Conservation (phyloP, 2,113 vertebrate genomes). For the Elachura formosa region DNA sequence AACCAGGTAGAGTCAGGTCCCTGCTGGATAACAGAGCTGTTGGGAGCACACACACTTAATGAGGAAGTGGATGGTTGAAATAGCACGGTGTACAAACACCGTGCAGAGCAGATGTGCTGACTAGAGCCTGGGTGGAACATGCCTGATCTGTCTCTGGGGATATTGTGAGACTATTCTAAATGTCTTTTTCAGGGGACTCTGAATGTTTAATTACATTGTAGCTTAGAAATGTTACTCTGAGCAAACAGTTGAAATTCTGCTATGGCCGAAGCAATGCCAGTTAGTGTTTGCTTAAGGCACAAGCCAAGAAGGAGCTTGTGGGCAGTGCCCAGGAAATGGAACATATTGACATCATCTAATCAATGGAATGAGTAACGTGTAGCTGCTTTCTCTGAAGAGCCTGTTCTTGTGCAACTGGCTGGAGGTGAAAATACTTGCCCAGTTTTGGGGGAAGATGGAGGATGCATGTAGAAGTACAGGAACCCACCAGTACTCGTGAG, state of each 20-base stretch:
- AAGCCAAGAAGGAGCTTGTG: neutral
- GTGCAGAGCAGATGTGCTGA: neutral
- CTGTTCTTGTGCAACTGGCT: neutral
- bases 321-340: neutral
- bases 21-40: neutral
- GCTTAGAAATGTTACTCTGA: neutral
- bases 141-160: accelerated
- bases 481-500: neutral
- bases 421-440: neutral
- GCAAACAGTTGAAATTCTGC: neutral
- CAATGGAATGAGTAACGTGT: neutral
- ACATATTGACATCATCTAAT: neutral
- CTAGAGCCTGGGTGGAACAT: neutral
- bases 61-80: neutral
- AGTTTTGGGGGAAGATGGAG: neutral
- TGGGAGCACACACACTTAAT: neutral
- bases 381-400: neutral
- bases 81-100: neutral
- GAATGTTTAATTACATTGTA: neutral
- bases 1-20: neutral
- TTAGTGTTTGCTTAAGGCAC: neutral
- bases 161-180: neutral
- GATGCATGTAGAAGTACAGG: neutral
- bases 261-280: neutral
- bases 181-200: neutral